Conservation (phyloP, 2,797 vertebrate species). For the Microctenopoma steveboyesi region DNA sequence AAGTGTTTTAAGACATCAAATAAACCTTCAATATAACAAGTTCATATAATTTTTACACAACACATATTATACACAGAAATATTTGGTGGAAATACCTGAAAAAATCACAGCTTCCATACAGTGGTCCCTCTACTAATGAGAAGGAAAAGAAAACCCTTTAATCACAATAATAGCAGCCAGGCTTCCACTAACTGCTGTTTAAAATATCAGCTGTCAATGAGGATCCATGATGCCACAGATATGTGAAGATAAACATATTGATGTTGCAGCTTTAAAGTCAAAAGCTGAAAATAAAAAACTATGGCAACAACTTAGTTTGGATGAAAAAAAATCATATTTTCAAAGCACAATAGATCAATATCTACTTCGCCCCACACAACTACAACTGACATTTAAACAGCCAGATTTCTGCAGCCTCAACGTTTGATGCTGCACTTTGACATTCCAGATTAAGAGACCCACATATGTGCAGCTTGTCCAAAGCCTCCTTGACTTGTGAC, state of each 20-base stretch:
- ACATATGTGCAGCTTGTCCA: constrained; percentile 12
- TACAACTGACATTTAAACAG: constrained; percentile 38
- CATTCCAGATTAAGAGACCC: constrained; percentile 22
- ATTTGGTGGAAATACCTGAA: too few species aligned
- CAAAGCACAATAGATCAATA: constrained; percentile 6
- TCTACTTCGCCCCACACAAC: constrained; percentile 11
- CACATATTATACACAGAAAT: too few species aligned
- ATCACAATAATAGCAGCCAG: constrained; percentile 18
- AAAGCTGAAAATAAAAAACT: background rate
- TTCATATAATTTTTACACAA: too few species aligned
- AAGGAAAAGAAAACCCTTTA: constrained; percentile 24
- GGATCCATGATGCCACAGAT: background rate
- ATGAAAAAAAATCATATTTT: background rate
- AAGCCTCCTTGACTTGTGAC: constrained; percentile 4
- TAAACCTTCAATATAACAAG: too few species aligned
- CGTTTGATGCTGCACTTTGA: constrained; percentile 17
- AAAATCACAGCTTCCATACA: too few species aligned
- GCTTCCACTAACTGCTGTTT: background rate
- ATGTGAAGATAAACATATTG: background rate
- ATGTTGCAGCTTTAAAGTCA: background rate
- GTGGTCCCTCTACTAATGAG: background rate
- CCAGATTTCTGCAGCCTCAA: background rate
- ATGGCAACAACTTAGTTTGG: background rate
- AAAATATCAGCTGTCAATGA: constrained; percentile 18
- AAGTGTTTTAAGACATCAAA: too few species aligned